Base-by-base conservation (phyloP, 2,797 vertebrate genomes). In the Yasuhikotakia modesta region DNA sequence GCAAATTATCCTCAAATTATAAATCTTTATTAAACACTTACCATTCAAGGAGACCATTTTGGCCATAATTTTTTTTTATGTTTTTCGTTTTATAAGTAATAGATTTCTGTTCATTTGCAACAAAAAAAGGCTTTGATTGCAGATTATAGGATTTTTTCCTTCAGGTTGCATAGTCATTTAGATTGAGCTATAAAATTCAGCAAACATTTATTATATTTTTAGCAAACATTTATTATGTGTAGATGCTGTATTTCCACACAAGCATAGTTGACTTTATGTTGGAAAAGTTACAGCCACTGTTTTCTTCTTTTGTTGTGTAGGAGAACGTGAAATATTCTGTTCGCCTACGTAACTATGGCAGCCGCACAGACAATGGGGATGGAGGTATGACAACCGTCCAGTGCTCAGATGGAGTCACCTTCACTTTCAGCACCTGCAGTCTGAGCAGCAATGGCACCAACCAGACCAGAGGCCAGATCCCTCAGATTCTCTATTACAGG, bases 331-430 rank as follows among this genome's bases (percentile, higher is more conserved):
- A 99, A 88, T 99, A 99, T 0, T 96, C 98, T 0, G 95, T 99
- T 32, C 94, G 98, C 60, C 86, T 99, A 82, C 93, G 98, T 78
- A 99, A 99, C 90, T 99, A 99, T 0, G 98, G 98, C 69, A 99
- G 98, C 83, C 94, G 98, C 11, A 99, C 98, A n/a, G 97, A 97
- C 67, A 99, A 99, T 68, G 98, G 98, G 4, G 98, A 99, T 55
- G 98, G 98, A 76, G 98, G 98, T n/a, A 98, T 99, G 93, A 99
- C 97, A 68, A 99, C 97, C 1, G 95, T 99, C 35, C 97, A 98
- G 86, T 99, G 98, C 87, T 94, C 97, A 0, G 98, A 99, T 60
- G 96, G 96, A 0, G 95, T 99, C n/a, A 94, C 95, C 0, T 99
- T 98, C 84, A 99, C 97, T 0, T 99, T 99, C 85, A 99, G 97